Conservation (phyloP, 2,888 invertebrate genomes). For the Ichneumoninae sp. region DNA sequence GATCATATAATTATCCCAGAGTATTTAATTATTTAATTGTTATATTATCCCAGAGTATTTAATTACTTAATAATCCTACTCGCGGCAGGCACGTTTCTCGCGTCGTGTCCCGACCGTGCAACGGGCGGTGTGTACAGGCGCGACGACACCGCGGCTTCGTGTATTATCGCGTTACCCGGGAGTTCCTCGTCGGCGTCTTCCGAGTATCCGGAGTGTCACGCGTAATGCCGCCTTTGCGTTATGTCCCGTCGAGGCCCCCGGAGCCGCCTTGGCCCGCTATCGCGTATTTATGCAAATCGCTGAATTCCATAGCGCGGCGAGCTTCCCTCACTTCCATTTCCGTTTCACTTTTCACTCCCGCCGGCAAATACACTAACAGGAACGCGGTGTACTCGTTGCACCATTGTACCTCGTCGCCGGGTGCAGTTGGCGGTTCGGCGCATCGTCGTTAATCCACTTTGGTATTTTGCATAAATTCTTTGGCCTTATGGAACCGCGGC, state of each 20-base stretch:
- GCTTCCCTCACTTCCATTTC: conserved; percentile 45
- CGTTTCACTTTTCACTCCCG: conserved; percentile 39
- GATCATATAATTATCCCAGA: no score
- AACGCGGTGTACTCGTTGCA: not conserved
- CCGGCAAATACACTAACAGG: not conserved
- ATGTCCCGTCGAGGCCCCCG: conserved; percentile 34
- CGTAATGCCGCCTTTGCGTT: conserved; percentile 68
- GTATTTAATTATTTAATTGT: no score
- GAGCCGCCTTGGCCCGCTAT: conserved; percentile 50
- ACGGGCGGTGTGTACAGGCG: not conserved
- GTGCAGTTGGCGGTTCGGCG: conserved; percentile 14
- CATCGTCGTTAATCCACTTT: conserved; percentile 43
- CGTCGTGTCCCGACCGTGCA: conserved; percentile 7
- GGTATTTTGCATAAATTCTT: conserved; percentile 54
- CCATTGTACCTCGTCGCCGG: not conserved
- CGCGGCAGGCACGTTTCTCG: conserved; percentile 47
- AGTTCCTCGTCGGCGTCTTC: conserved; percentile 37
- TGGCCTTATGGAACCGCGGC: conserved; percentile 24
- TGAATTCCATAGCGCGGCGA: conserved; percentile 72
- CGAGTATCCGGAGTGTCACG: conserved; percentile 50
- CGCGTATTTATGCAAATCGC: conserved; percentile 77
- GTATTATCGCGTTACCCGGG: conserved; percentile 66
- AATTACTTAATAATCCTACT: no score
- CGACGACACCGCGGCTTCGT: conserved; percentile 47
- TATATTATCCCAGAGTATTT: no score